Conservation (phyloP, 2,888 invertebrate species). For the Melanargia galathea region DNA sequence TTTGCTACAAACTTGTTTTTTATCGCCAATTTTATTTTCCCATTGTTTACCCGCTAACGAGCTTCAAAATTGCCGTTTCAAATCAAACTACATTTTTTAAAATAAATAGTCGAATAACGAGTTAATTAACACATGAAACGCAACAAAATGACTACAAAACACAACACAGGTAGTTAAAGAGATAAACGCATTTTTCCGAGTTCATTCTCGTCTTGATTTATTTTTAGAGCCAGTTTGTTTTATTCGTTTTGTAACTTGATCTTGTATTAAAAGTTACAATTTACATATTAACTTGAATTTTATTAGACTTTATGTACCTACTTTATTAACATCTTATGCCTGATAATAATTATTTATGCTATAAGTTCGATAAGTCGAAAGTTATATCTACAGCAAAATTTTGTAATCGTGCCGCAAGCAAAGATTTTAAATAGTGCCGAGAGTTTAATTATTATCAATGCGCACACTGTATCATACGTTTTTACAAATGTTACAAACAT, state of each 20-base stretch:
- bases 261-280: neutral
- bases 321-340: no score
- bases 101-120: constrained; percentile 18
- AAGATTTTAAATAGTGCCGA: no score
- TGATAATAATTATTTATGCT: no score
- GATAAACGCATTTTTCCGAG: constrained; percentile 24
- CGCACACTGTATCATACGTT: no score
- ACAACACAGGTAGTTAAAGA: constrained; percentile 9
- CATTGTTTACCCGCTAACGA: constrained; percentile 10
- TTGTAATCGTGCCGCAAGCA: no score
- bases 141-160: constrained; percentile 11
- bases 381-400: no score
- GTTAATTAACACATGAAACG: constrained; percentile 12
- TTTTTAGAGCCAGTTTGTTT: constrained; percentile 23
- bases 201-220: constrained; percentile 32
- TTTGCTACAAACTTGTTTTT: neutral
- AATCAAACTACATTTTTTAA: constrained; percentile 8
- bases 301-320: no score
- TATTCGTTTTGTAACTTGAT: neutral
- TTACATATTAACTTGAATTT: neutral
- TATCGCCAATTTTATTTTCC: neutral
- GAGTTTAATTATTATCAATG: no score
- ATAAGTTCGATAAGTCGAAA: no score
- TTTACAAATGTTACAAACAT: no score
- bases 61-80: neutral